Evolutionary conservation across 2,113 vertebrate species (phyloP).

Genomic region (Donacobius atricapilla): DNA sequence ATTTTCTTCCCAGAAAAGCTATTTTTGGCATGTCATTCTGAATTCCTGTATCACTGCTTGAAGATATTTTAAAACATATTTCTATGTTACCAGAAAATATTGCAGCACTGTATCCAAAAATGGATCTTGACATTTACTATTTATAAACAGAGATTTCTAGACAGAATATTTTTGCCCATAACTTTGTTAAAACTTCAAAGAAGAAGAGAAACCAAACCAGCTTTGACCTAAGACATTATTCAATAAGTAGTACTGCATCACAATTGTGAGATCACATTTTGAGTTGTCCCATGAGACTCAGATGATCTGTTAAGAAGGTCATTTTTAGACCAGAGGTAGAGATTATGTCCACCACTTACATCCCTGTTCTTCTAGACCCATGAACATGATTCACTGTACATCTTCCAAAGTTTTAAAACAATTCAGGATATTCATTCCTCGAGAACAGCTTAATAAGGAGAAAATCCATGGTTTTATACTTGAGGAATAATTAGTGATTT

Average conservation of each 20-base stretch:
- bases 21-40: background rate
- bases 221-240: background rate
- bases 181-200: background rate
- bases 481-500: background rate
- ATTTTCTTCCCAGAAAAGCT: background rate
- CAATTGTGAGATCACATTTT: background rate
- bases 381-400: background rate
- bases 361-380: background rate
- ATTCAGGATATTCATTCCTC: background rate
- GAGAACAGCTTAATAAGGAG: background rate
- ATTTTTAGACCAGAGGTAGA: background rate
- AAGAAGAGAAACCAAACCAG: background rate
- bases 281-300: background rate
- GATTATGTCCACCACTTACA: fast-evolving
- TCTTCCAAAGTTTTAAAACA: background rate
- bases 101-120: background rate
- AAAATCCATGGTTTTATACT: background rate
- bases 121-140: background rate
- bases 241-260: background rate
- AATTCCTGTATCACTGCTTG: background rate
- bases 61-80: background rate
- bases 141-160: background rate
- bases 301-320: background rate
- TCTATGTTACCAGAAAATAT: background rate
- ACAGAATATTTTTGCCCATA: background rate